These are phyloP conservation scores for Poecilia velifera DNA, from an alignment of 2,797 vertebrate genomes.

Conservation along the genomic window DNA sequence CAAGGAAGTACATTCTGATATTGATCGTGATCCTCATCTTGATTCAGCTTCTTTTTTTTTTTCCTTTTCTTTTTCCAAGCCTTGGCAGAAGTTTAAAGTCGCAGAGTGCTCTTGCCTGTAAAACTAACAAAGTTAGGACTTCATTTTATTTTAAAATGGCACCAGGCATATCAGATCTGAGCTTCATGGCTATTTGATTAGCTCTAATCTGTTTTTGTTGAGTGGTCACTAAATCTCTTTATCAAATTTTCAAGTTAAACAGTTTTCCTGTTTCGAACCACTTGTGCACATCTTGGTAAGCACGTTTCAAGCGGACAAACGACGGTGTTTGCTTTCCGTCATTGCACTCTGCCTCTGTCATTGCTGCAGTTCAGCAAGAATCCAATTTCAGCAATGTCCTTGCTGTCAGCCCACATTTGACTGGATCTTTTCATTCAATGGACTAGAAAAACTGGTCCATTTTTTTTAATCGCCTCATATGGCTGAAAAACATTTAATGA, in stretches of 20 bases:
- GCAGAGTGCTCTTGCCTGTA: not conserved
- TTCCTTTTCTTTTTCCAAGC: no score
- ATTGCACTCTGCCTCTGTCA: not conserved
- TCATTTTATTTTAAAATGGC: conserved; percentile 1
- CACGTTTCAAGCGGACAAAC: not conserved
- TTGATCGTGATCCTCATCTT: not conserved
- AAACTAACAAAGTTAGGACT: not conserved
- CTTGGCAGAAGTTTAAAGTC: not conserved
- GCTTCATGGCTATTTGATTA: conserved; percentile 1
- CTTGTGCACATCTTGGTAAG: not conserved
- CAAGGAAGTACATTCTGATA: not conserved
- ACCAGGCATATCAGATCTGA: not conserved
- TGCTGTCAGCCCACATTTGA: not conserved
- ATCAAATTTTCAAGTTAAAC: conserved; percentile 1
- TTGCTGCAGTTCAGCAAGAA: not conserved
- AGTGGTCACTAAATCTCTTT: not conserved
- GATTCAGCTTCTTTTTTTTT: not conserved
- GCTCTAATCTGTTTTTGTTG: not conserved
- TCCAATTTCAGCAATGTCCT: not conserved
- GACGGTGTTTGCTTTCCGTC: not conserved
- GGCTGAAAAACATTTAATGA: no score
- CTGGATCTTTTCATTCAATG: not conserved
- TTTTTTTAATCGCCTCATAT: no score
- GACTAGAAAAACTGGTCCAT: not conserved
- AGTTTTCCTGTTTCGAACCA: not conserved